phyloP scores from a whole-genome alignment of 2,888 invertebrate genomes.

The Hermaeophaga mercurialis region DNA sequence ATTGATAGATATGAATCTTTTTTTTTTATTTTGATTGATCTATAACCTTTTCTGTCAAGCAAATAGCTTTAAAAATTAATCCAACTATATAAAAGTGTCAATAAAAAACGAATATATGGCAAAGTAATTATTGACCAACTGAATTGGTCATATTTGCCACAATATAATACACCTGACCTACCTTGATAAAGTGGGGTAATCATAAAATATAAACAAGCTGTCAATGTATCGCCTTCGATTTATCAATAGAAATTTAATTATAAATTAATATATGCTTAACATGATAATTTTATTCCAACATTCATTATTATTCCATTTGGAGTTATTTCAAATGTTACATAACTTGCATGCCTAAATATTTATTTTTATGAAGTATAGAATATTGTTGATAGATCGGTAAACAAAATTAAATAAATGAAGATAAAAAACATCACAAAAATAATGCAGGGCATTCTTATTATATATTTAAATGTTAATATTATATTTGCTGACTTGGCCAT shows the following conservation, averaged over 20 bases:
- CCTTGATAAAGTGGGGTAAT: conserved; percentile 3
- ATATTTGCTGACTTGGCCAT: no score
- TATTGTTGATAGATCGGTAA: no score
- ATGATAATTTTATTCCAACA: background rate
- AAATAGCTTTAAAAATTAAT: background rate
- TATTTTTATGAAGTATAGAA: no score
- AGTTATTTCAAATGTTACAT: background rate
- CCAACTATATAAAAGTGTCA: background rate
- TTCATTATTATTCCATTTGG: background rate
- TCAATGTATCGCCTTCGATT: background rate
- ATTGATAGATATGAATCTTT: no score
- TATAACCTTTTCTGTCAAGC: background rate
- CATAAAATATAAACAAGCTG: background rate
- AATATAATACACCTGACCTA: background rate
- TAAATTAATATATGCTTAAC: background rate
- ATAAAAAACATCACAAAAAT: no score
- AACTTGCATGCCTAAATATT: no score
- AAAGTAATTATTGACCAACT: background rate
- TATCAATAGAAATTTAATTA: background rate
- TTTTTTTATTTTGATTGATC: background rate
- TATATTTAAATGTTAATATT: no score
- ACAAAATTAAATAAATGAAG: no score
- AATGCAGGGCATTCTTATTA: no score
- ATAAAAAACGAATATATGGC: background rate
- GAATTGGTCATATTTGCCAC: background rate